Evolutionary conservation across 2,113 vertebrate species (phyloP).

Genomic region (Girardinichthys multiradiatus): DNA sequence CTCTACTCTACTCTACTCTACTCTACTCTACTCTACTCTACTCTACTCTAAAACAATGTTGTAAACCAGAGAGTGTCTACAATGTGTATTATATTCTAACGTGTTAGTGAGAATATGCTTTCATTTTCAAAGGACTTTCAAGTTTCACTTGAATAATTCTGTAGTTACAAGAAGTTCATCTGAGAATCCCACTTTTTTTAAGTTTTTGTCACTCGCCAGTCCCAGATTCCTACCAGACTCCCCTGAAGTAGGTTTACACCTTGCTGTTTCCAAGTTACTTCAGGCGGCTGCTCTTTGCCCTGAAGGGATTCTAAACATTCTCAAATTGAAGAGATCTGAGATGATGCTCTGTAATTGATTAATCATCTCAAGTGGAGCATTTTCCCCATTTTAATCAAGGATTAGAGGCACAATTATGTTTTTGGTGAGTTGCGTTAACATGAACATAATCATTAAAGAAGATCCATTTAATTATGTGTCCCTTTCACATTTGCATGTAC

Average conservation of each 20-base stretch:
- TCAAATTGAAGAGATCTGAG: conserved; percentile 5
- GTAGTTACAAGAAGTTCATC: too few relatives aligned
- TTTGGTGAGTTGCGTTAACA: conserved; percentile 37
- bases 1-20: too few relatives aligned
- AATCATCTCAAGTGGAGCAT: conserved; percentile 37
- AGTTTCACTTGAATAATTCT: too few relatives aligned
- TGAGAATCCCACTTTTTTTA: too few relatives aligned
- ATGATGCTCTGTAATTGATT: conserved; percentile 46
- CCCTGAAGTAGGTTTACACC: too few relatives aligned
- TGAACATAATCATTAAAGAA: conserved; percentile 51
- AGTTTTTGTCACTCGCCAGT: not conserved
- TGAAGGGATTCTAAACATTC: not conserved
- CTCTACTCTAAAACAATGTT: too few relatives aligned
- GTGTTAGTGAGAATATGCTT: too few relatives aligned
- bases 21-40: too few relatives aligned
- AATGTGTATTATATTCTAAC: too few relatives aligned
- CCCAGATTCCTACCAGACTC: not conserved
- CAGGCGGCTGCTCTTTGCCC: not conserved
- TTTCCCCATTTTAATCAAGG: conserved; percentile 31
- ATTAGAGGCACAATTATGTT: conserved; percentile 28
- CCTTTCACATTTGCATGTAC: conserved; percentile 19
- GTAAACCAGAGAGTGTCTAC: too few relatives aligned
- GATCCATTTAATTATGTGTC: conserved; percentile 44
- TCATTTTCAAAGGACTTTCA: too few relatives aligned
- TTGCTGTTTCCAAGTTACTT: not conserved